phyloP scores from a whole-genome alignment of 1,140 invertebrate genomes.

The Eumaeus atala region DNA sequence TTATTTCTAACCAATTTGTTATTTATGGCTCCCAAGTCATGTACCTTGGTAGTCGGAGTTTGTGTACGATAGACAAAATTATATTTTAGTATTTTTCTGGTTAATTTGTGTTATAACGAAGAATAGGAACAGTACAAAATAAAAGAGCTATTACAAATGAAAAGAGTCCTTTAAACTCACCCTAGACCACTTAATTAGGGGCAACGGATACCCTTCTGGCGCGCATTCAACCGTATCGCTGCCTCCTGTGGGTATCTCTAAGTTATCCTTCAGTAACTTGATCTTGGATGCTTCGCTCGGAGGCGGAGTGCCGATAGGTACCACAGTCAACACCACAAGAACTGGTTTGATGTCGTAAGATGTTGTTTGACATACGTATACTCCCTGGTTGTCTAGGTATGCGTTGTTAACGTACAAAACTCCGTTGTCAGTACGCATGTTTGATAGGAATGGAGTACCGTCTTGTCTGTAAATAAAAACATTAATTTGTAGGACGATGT shows the following conservation, averaged over 20 bases:
- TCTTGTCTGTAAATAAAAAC: conserved; percentile 60
- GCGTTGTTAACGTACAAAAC: conserved; percentile 82
- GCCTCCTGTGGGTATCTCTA: conserved; percentile 86
- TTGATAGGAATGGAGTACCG: conserved; percentile 75
- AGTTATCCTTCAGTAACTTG: conserved; percentile 77
- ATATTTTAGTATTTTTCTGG: too few species aligned
- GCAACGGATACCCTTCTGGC: conserved; percentile 79
- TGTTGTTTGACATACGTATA: conserved; percentile 85
- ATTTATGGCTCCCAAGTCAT: too few species aligned
- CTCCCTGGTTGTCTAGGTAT: conserved; percentile 80
- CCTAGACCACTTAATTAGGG: conserved; percentile 87
- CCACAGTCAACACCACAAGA: conserved; percentile 35
- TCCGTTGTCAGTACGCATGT: conserved; percentile 78
- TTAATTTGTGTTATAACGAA: too few species aligned
- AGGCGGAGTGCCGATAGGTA: conserved; percentile 24
- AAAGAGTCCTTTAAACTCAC: conserved; percentile 49
- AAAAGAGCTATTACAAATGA: too few species aligned
- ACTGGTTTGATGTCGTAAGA: conserved; percentile 32
- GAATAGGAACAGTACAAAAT: too few species aligned
- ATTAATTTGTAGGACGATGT: neutral
- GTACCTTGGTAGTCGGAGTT: too few species aligned
- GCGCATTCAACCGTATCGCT: conserved; percentile 85
- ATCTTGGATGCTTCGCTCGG: conserved; percentile 69
- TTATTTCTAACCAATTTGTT: too few species aligned
- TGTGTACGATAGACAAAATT: too few species aligned